Percentiles rank a stretch among this genome's conserved stretches.
Conservation (phyloP, 2,797 vertebrate species). For the Enteromius paludinosus region DNA sequence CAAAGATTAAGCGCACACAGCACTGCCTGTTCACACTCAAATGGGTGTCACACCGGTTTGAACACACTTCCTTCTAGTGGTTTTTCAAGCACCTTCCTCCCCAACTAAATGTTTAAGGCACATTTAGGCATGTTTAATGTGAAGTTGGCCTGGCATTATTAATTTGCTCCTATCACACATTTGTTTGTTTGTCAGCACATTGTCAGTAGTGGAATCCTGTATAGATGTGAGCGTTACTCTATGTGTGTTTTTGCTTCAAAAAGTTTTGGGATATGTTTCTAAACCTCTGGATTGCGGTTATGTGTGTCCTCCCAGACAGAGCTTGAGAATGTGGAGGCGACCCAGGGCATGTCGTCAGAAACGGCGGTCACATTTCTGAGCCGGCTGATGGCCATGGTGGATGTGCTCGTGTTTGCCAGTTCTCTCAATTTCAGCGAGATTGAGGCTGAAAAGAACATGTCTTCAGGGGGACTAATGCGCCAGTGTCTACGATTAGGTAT, state of each 20-base stretch:
- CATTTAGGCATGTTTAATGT: conserved; percentile 26
- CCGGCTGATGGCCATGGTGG: conserved; percentile 97
- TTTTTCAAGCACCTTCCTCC: conserved; percentile 3
- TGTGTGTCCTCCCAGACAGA: conserved; percentile 80
- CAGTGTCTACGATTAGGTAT: conserved; percentile 81
- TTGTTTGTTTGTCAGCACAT: conserved; percentile 22
- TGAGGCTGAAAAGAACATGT: conserved; percentile 99
- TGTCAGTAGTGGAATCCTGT: neutral
- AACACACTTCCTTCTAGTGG: conserved; percentile 1
- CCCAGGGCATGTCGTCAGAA: conserved; percentile 97
- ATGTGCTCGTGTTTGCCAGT: conserved; percentile 96
- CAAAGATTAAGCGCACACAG: neutral
- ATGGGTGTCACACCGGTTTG: conserved; percentile 20
- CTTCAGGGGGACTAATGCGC: conserved; percentile 95
- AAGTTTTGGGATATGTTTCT: conserved; percentile 34
- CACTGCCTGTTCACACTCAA: conserved; percentile 19
- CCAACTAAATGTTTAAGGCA: neutral
- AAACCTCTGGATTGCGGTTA: conserved; percentile 14
- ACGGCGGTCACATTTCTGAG: conserved; percentile 95
- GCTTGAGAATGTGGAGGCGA: conserved; percentile 94
- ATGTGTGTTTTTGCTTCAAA: conserved; percentile 8
- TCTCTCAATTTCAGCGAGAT: conserved; percentile 99
- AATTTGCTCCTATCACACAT: conserved; percentile 10
- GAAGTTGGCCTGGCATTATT: conserved; percentile 12
- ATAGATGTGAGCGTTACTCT: neutral